phyloP scores from a whole-genome alignment of 2,113 vertebrate genomes.

The Hypanus sabinus region DNA sequence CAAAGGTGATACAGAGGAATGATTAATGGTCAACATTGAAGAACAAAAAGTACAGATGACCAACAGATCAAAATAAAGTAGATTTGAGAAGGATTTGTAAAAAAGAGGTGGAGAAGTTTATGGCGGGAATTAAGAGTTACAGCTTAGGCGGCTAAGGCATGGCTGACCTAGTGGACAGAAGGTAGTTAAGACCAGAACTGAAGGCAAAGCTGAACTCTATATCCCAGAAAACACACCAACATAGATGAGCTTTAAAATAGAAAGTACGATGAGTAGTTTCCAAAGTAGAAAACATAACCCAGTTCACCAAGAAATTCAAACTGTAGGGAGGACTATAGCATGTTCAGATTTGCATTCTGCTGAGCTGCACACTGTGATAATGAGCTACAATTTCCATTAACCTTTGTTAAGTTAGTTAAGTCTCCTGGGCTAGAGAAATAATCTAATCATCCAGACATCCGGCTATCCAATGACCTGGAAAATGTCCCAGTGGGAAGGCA shows the following conservation, averaged over 20 bases:
- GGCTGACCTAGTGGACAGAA: not conserved
- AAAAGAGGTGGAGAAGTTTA: not conserved
- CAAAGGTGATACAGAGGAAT: not conserved
- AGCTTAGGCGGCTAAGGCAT: not conserved
- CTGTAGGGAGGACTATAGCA: not conserved
- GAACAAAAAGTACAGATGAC: not conserved
- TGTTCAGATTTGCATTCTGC: not conserved
- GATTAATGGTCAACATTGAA: not conserved
- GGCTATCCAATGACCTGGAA: not conserved
- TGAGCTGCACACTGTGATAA: not conserved
- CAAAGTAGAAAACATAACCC: not conserved
- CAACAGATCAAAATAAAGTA: not conserved
- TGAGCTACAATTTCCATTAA: conserved; percentile 17
- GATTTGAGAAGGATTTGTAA: not conserved
- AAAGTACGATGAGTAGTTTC: not conserved
- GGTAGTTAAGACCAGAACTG: not conserved
- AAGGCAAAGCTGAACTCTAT: no score
- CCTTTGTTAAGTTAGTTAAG: not conserved
- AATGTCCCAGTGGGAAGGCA: not conserved
- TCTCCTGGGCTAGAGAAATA: not conserved
- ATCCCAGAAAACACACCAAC: not conserved
- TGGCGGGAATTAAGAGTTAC: not conserved
- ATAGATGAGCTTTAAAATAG: not conserved
- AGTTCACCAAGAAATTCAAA: conserved; percentile 10
- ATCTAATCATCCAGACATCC: not conserved